Conservation (phyloP, 2,113 vertebrate species). For the Channa maculata region DNA sequence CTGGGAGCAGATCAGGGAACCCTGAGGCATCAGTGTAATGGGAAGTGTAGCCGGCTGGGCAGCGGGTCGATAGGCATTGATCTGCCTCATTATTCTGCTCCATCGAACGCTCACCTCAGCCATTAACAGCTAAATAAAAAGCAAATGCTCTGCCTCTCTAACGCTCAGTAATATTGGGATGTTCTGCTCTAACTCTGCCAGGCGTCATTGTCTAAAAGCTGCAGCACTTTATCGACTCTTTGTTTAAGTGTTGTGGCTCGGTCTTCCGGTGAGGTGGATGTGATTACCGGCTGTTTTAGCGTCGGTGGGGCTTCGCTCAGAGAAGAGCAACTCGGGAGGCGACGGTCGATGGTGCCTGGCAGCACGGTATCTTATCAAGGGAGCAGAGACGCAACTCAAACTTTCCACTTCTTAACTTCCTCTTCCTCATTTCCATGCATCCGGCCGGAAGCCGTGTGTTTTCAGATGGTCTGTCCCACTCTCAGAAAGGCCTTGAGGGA, state of each 20-base stretch:
- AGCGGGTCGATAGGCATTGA: conserved; percentile 63
- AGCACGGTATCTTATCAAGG: conserved; percentile 21
- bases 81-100: conserved; percentile 64
- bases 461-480: no score
- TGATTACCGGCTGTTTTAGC: conserved; percentile 52
- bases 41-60: conserved; percentile 28
- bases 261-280: conserved; percentile 15
- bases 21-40: conserved; percentile 49
- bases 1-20: conserved; percentile 36
- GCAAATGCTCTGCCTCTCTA: conserved; percentile 23
- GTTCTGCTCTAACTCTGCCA: conserved; percentile 1
- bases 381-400: conserved; percentile 42
- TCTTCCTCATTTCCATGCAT: neutral
- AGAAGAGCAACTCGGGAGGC: conserved; percentile 10
- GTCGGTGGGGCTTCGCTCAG: neutral
- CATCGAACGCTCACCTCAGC: conserved; percentile 54
- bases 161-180: neutral
- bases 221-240: conserved; percentile 46
- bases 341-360: conserved; percentile 45
- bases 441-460: no score
- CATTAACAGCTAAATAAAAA: conserved; percentile 73
- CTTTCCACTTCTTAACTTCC: conserved; percentile 50
- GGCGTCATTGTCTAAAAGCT: conserved; percentile 45
- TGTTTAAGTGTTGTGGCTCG: conserved; percentile 29
- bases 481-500: no score